Evolutionary conservation across 2,113 vertebrate genomes (phyloP), one percentile per base, ranked within the genome.

Genomic region (Polypterus bichir): DNA sequence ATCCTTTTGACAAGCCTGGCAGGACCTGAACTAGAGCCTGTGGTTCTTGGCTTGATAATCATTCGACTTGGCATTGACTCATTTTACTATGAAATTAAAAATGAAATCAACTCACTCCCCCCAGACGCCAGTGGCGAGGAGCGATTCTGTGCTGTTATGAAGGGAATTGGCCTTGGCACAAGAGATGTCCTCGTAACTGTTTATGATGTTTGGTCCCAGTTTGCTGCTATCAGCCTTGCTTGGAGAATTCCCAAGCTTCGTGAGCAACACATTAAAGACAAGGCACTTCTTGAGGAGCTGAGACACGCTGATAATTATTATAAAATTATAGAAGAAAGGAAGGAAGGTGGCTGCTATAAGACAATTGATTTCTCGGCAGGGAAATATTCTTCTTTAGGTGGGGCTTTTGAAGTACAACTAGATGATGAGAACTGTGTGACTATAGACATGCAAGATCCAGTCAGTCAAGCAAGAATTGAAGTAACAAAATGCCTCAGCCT

Each of bases 11-110:
- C 57, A n/a, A 6, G 48, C 45, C 49, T 54, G 44, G 57, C 58
- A 3, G 48, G 48, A 4, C 63, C 58, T 7, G 63, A 59, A 48
- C 44, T 59, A 46, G 49, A 54, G 46, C 64, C 49, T 46, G 8
- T 65, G 9, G 54, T 52, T 52, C 44, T 53, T 10, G 64, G n/a
- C 9, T 60, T 60, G 9, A 60, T 6, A n/a, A 56, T 60, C 44
- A 54, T 65, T 7, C 6, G 64, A 5, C 45, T 65, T 5, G 10
- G 44, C 44, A 60, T 60, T 9, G 59, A 60, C 51, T 59, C 58
- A 4, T 7, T 65, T 10, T 60, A 60, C 45, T 7, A 47, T 54
- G 64, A 65, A 59, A 60, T 65, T 46, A 65, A 59, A 52, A 9
- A 59, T 27, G 49, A 54, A 6, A 9, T 65, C 5, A 59, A 54